These are phyloP conservation scores for Cyaniris semiargus DNA, from an alignment of 2,888 invertebrate genomes.

Conservation along the genomic window DNA sequence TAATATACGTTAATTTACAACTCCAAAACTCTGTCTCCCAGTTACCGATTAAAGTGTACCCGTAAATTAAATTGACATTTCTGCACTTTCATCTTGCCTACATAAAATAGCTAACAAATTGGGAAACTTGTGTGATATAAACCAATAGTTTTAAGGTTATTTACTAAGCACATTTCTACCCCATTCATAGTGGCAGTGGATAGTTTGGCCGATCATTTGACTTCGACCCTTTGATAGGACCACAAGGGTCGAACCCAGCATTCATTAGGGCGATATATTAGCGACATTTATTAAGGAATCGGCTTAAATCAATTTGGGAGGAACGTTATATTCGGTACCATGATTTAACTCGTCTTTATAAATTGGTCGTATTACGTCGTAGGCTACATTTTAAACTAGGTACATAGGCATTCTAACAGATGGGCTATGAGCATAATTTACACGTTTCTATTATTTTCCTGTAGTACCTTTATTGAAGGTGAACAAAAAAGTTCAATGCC, in stretches of 20 bases:
- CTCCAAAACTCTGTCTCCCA: too few species aligned
- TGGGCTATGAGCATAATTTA: too few species aligned
- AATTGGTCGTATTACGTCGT: not conserved
- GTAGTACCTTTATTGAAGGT: not conserved
- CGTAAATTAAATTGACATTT: not conserved
- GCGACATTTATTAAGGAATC: not conserved
- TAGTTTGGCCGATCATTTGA: not conserved
- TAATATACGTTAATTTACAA: too few species aligned
- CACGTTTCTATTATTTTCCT: not conserved
- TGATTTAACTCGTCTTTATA: not conserved
- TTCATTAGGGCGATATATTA: conserved; percentile 12
- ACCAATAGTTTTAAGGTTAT: not conserved
- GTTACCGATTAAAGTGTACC: not conserved
- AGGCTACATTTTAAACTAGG: not conserved
- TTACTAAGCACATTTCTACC: conserved; percentile 19
- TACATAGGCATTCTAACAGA: too few species aligned
- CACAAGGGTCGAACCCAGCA: conserved; percentile 1
- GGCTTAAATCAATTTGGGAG: conserved; percentile 2
- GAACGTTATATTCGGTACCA: not conserved
- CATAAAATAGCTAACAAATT: not conserved
- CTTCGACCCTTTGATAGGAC: conserved; percentile 13
- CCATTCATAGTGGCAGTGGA: not conserved
- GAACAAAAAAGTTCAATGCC: not conserved
- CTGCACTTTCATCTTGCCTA: not conserved
- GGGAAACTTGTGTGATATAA: not conserved